Conservation (phyloP, 2,888 invertebrate genomes). For the Apamea monoglypha region DNA sequence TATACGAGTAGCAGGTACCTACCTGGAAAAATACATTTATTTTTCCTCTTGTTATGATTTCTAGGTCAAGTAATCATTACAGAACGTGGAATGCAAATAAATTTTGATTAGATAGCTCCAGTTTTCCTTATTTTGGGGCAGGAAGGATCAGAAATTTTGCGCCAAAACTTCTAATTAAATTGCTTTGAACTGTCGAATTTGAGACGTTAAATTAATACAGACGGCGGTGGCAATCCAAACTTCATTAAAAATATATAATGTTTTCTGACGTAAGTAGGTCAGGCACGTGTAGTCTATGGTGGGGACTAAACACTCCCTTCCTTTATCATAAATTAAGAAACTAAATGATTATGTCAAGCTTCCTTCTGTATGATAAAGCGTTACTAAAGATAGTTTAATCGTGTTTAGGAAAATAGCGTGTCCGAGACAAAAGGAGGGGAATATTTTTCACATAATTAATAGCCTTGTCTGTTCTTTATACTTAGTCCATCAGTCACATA, state of each 20-base stretch:
- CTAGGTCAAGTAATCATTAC: conserved; percentile 27
- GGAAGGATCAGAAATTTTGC: conserved; percentile 14
- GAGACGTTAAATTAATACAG: conserved; percentile 30
- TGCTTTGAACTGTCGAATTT: conserved; percentile 43
- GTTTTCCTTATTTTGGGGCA: conserved; percentile 19
- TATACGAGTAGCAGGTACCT: conserved; percentile 9
- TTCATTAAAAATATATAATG: conserved; percentile 22
- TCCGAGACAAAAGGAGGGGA: not conserved
- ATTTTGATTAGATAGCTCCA: conserved; percentile 26
- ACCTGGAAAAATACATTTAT: conserved; percentile 21
- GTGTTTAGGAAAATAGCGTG: not conserved
- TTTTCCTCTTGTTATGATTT: conserved; percentile 29
- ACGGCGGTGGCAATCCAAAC: conserved; percentile 7
- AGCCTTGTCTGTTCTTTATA: conserved; percentile 7
- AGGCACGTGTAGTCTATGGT: conserved; percentile 56
- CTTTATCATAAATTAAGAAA: conserved; percentile 43
- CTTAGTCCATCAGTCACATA: conserved; percentile 35
- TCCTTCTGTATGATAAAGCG: conserved; percentile 4
- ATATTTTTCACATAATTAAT: conserved; percentile 29
- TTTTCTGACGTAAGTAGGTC: conserved; percentile 55
- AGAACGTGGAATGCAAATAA: conserved; percentile 22
- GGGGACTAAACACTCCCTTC: conserved; percentile 38
- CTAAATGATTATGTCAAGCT: conserved; percentile 33
- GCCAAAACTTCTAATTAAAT: conserved; percentile 39
- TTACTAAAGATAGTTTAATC: conserved; percentile 7